Percentiles rank a stretch among this genome's conserved stretches.
Conservation (phyloP, 2,888 invertebrate species). For the Seira ritae region DNA sequence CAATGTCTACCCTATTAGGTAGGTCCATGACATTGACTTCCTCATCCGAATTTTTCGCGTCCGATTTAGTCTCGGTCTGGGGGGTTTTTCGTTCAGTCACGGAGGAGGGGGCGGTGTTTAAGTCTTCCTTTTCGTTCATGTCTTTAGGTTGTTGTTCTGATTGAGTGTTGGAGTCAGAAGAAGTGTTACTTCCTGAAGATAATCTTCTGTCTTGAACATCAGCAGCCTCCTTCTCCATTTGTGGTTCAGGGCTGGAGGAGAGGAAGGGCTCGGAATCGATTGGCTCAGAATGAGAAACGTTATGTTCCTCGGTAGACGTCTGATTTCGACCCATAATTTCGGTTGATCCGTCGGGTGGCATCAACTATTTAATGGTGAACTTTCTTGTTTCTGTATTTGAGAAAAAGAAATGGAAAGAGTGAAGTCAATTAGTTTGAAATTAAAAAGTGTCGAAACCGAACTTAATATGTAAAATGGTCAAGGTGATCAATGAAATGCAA, state of each 20-base stretch:
- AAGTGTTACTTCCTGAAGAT: not conserved
- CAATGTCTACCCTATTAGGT: conserved; percentile 61
- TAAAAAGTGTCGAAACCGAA: too few relatives aligned
- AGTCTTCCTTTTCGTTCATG: not conserved
- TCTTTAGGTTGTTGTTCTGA: conserved; percentile 7
- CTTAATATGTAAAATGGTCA: too few relatives aligned
- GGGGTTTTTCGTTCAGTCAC: not conserved
- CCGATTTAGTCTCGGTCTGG: not conserved
- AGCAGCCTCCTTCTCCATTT: not conserved
- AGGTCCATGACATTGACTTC: conserved; percentile 44
- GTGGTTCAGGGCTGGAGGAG: not conserved
- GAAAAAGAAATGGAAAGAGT: not conserved
- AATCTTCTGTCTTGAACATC: not conserved
- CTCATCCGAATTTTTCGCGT: conserved; percentile 12
- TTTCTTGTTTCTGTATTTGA: not conserved
- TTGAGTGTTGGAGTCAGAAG: not conserved
- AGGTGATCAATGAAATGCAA: too few relatives aligned
- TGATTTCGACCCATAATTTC: conserved; percentile 44
- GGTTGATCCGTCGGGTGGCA: conserved; percentile 44
- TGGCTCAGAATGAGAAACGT: conserved; percentile 12
- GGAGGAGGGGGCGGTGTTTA: not conserved
- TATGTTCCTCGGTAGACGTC: conserved; percentile 25
- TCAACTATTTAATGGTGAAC: not conserved
- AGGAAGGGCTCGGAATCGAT: conserved; percentile 22
- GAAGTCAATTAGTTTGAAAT: too few relatives aligned